These are phyloP conservation scores for Haliclona indistincta DNA, from an alignment of 37 sponge, comb jelly and placozoan genomes.

Conservation along the genomic window DNA sequence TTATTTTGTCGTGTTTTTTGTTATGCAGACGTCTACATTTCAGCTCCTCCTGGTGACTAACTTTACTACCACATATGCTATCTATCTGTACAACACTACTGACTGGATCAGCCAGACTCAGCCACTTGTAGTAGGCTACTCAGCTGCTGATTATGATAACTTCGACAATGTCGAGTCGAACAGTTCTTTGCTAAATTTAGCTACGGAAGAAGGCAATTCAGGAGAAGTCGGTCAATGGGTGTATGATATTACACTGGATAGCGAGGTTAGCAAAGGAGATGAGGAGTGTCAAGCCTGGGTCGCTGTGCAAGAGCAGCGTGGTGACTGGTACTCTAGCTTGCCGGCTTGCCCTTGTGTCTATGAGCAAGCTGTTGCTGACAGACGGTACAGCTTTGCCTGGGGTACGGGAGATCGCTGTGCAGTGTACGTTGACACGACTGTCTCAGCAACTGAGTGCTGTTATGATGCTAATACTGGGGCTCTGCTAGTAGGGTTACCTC, in stretches of 20 bases:
- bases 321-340: background rate
- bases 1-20: background rate
- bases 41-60: slow-evolving; percentile 43
- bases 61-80: slow-evolving; percentile 29
- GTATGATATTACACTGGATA: slow-evolving; percentile 7
- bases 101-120: background rate
- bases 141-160: slow-evolving; percentile 33
- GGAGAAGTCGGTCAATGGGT: slow-evolving; percentile 41
- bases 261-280: background rate
- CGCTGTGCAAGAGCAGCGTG: background rate
- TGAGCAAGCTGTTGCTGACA: slow-evolving; percentile 43
- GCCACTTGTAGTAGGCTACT: slow-evolving; percentile 43
- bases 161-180: slow-evolving; percentile 23
- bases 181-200: slow-evolving; percentile 5
- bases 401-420: slow-evolving; percentile 46
- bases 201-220: slow-evolving; percentile 33
- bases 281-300: slow-evolving; percentile 37
- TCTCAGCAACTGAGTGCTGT: slow-evolving; percentile 55
- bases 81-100: slow-evolving; percentile 33
- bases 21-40: slow-evolving; percentile 29
- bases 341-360: slow-evolving; percentile 52
- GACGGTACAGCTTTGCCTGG: slow-evolving; percentile 35
- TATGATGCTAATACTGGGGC: slow-evolving; percentile 44
- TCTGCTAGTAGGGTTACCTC: slow-evolving; percentile 21
- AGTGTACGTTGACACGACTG: slow-evolving; percentile 12